Percentiles rank a stretch among this genome's conserved stretches.
Conservation (phyloP, 2,113 vertebrate species). For the Falco punctatus region DNA sequence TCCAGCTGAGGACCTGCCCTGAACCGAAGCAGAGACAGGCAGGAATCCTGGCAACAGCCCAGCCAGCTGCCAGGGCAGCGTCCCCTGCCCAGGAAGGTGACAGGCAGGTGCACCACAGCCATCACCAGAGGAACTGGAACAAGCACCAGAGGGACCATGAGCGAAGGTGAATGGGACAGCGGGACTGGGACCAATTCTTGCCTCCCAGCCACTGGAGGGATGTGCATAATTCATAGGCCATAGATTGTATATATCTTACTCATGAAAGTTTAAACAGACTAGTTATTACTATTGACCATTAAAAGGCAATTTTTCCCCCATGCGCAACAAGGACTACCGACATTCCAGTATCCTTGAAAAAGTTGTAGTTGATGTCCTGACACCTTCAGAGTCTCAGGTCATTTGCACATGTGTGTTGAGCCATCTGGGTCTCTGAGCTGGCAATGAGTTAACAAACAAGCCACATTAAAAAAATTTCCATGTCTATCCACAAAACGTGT, state of each 20-base stretch:
- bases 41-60: not conserved
- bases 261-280: constrained; percentile 49
- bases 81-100: not conserved
- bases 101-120: not conserved
- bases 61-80: fast-evolving
- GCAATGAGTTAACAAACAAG: not conserved
- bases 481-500: fast-evolving
- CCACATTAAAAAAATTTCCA: not conserved
- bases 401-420: fast-evolving
- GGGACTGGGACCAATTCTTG: not conserved
- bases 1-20: not conserved
- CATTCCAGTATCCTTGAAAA: not conserved
- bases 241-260: constrained; percentile 41
- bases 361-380: not conserved
- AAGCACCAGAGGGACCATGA: not conserved
- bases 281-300: constrained; percentile 42
- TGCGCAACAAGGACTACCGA: not conserved
- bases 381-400: not conserved
- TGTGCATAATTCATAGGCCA: constrained; percentile 59
- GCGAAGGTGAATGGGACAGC: not conserved
- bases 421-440: not conserved
- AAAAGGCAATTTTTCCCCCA: not conserved
- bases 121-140: not conserved
- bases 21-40: fast-evolving
- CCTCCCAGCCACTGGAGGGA: not conserved